Evolutionary conservation across 2,113 vertebrate genomes (phyloP).

Genomic region (Enhydra lutris): DNA sequence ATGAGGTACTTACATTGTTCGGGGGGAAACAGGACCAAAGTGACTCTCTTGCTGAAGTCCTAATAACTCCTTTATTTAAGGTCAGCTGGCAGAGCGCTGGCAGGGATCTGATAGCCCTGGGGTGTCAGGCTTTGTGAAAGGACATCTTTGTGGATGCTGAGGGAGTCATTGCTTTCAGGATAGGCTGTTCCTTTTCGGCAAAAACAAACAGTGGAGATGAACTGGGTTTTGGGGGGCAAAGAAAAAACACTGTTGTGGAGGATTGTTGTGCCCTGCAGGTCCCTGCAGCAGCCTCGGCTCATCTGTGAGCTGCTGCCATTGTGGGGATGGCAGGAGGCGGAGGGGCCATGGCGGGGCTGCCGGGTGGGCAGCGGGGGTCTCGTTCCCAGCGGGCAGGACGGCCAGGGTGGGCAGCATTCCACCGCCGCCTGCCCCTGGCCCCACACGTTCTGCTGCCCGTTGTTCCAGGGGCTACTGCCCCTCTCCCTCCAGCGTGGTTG

Average conservation of each 20-base stretch:
- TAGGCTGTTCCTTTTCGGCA: not conserved
- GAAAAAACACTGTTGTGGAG: not conserved
- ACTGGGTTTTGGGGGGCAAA: not conserved
- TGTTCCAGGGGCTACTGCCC: not conserved
- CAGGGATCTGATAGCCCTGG: conserved; percentile 39
- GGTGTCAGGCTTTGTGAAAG: conserved; percentile 52
- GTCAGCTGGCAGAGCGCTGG: conserved; percentile 27
- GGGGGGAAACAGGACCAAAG: conserved; percentile 65
- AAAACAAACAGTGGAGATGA: not conserved
- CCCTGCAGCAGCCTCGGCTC: not conserved
- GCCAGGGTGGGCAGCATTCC: not conserved
- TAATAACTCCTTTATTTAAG: conserved; percentile 72
- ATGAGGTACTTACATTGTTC: conserved; percentile 70
- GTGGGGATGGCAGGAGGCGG: not conserved
- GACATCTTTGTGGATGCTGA: not conserved
- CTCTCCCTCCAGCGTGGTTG: conserved; percentile 34
- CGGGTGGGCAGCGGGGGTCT: not conserved
- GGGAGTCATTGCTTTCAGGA: conserved; percentile 48
- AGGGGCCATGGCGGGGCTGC: not conserved
- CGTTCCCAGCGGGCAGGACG: conserved; percentile 21
- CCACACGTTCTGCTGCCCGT: rapidly evolving
- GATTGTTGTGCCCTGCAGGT: not conserved
- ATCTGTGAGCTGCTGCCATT: not conserved
- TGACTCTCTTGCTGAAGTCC: conserved; percentile 60
- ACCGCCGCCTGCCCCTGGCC: not conserved